phyloP scores from a whole-genome alignment of 30 jellyfish, hydroid and myxozoan species.

The Turritopsis rubra region DNA sequence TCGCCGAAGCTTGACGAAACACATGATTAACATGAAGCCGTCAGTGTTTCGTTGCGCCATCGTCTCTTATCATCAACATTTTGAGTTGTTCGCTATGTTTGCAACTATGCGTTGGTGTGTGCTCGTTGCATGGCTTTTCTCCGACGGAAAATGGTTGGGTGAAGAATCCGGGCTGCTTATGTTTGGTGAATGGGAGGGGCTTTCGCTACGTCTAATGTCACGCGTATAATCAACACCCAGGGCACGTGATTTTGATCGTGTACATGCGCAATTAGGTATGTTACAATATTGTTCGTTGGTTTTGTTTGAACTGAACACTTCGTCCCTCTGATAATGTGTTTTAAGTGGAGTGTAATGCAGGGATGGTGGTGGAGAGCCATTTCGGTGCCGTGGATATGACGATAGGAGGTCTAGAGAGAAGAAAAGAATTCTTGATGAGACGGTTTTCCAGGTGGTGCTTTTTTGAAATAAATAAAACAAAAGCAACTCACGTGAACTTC shows the following conservation, averaged over 20 bases:
- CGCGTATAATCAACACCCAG: neutral
- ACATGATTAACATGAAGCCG: neutral
- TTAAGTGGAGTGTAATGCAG: neutral
- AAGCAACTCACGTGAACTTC: neutral
- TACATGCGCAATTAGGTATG: constrained; percentile 17
- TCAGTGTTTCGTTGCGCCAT: neutral
- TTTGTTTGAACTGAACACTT: neutral
- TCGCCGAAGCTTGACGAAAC: too few species aligned
- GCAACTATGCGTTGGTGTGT: neutral
- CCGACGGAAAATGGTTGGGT: neutral
- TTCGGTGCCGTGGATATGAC: neutral
- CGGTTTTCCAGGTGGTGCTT: neutral
- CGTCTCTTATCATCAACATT: neutral
- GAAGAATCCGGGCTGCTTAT: neutral
- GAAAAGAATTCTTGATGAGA: neutral
- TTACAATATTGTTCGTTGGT: neutral
- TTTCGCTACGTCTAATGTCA: neutral
- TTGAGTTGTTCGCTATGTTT: neutral
- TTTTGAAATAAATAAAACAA: neutral
- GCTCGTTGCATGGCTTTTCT: neutral
- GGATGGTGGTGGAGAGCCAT: constrained; percentile 4
- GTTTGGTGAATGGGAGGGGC: neutral
- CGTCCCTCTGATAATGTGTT: neutral
- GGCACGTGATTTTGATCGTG: neutral
- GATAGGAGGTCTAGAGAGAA: neutral